Evolutionary conservation across 2,113 vertebrate species (phyloP).

Genomic region (Fulmarus glacialis): DNA sequence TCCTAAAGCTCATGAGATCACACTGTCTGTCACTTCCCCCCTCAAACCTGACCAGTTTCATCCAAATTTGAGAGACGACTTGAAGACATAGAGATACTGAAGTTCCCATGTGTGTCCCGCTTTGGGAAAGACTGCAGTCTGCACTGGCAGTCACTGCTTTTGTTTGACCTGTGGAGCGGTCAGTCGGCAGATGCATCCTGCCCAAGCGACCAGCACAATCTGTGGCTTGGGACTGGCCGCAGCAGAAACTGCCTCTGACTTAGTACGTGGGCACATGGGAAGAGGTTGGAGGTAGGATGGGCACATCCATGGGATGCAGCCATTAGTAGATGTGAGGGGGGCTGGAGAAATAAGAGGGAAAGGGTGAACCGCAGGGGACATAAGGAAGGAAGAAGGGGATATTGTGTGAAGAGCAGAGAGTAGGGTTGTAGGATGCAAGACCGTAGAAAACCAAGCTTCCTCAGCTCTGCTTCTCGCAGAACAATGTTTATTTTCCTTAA

Average conservation of each 20-base stretch:
- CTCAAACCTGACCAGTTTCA: not conserved
- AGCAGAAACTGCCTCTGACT: not conserved
- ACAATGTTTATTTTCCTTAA: not conserved
- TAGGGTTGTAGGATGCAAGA: not conserved
- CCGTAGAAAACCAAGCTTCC: not conserved
- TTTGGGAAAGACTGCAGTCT: not conserved
- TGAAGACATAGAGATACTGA: not conserved
- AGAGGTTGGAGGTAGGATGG: not conserved
- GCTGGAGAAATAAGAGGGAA: not conserved
- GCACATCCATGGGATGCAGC: not conserved
- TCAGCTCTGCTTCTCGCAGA: not conserved
- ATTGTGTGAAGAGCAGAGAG: not conserved
- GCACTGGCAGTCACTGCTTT: not conserved
- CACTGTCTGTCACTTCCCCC: accelerated
- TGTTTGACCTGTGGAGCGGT: not conserved
- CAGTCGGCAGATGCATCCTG: not conserved
- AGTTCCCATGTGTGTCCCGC: not conserved
- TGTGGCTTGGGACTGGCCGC: not conserved
- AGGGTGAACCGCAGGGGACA: not conserved
- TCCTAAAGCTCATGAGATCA: not conserved
- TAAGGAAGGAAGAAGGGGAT: not conserved
- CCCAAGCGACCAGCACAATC: accelerated
- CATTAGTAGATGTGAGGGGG: not conserved
- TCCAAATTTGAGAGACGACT: not conserved
- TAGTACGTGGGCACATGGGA: accelerated